A percentile compares a stretch with the other conserved stretches of the same genome.
Conservation (phyloP, 37 sponge, comb jelly and placozoan species). For the Aplysina aerophoba region DNA sequence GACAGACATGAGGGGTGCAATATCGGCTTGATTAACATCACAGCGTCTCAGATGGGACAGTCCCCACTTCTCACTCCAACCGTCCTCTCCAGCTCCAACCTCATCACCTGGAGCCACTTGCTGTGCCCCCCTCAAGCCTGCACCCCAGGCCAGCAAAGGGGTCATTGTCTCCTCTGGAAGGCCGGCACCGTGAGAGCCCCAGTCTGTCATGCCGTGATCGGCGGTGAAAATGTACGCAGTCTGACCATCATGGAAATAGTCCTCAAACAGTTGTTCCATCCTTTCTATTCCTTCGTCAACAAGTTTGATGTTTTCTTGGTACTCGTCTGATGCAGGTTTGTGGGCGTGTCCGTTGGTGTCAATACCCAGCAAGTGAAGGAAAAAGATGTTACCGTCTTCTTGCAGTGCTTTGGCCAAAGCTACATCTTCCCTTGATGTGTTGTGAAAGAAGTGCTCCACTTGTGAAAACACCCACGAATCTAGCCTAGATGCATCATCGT, state of each 20-base stretch:
- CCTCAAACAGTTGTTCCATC: constrained; percentile 53
- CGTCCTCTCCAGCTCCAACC: background rate
- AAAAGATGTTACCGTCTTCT: constrained; percentile 68
- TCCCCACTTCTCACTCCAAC: constrained; percentile 62
- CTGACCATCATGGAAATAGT: constrained; percentile 61
- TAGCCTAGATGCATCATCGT: constrained; percentile 67
- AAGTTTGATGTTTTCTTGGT: constrained; percentile 62
- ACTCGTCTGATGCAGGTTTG: constrained; percentile 63
- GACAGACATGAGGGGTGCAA: constrained; percentile 73
- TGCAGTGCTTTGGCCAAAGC: constrained; percentile 21
- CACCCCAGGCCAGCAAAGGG: constrained; percentile 92
- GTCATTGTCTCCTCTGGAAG: constrained; percentile 79
- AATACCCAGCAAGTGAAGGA: constrained; percentile 76
- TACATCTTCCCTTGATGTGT: constrained; percentile 25
- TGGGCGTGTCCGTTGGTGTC: constrained; percentile 88
- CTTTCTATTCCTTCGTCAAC: constrained; percentile 73
- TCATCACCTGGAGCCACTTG: constrained; percentile 18
- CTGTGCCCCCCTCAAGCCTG: constrained; percentile 69
- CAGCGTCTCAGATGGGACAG: constrained; percentile 44
- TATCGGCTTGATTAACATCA: constrained; percentile 86
- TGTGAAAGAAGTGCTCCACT: constrained; percentile 59
- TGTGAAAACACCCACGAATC: constrained; percentile 85
- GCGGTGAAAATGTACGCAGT: constrained; percentile 87
- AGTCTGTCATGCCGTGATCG: constrained; percentile 92
- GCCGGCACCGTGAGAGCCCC: constrained; percentile 87